Conservation (phyloP, 1,140 invertebrate species). For the Tyrophagus putrescentiae region DNA sequence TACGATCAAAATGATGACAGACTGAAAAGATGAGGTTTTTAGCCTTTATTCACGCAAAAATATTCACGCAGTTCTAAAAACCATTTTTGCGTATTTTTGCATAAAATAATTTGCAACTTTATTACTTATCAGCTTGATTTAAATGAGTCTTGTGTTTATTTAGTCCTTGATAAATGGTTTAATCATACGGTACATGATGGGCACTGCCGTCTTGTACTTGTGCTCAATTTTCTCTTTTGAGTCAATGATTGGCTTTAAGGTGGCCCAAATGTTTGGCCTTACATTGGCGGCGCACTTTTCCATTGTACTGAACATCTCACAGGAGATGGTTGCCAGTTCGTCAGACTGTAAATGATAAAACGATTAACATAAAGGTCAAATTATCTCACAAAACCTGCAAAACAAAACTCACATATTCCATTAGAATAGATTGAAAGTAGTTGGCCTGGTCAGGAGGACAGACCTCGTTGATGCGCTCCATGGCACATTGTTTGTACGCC, state of each 20-base stretch:
- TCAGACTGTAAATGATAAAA: neutral
- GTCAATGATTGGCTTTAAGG: neutral
- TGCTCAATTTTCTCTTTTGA: neutral
- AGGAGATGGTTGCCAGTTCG: neutral
- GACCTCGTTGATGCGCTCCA: neutral
- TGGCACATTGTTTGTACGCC: neutral
- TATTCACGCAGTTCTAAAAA: no score
- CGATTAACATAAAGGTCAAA: neutral
- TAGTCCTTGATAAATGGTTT: conserved; percentile 5
- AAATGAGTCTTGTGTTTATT: no score
- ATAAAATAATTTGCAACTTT: no score
- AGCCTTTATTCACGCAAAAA: no score
- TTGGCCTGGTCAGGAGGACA: neutral
- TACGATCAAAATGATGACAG: no score
- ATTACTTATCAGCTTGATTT: no score
- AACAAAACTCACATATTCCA: conserved; percentile 9
- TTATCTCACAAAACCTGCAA: neutral
- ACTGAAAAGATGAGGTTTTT: no score
- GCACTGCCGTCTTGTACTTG: conserved; percentile 3
- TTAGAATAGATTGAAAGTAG: neutral
- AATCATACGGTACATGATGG: conserved; percentile 9
- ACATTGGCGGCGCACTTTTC: neutral
- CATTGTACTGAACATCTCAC: neutral
- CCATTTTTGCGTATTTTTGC: no score
- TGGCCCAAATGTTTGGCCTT: neutral